Evolutionary conservation across 2,113 vertebrate genomes (phyloP).

Genomic region (Cebidichthys violaceus): DNA sequence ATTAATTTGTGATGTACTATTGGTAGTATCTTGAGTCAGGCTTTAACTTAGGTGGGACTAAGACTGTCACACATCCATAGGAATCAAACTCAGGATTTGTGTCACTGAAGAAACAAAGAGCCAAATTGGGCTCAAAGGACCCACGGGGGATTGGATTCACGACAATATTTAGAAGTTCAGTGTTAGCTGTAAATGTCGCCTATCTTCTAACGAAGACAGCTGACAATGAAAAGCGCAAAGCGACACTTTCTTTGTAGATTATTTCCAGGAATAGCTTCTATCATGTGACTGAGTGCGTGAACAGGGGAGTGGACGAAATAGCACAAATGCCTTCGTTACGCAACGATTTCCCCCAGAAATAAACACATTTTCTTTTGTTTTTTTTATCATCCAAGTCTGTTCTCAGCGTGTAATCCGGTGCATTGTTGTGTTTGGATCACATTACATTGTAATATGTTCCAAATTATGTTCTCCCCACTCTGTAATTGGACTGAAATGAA

Average conservation of each 20-base stretch:
- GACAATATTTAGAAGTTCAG: not conserved
- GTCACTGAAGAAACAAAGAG: too few relatives aligned
- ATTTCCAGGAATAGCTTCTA: not conserved
- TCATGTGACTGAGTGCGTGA: not conserved
- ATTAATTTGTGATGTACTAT: not conserved
- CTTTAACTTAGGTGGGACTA: not conserved
- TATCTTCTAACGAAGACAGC: not conserved
- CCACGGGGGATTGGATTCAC: not conserved
- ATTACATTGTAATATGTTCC: not conserved
- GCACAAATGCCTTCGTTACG: not conserved
- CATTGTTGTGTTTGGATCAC: slow-evolving; percentile 2
- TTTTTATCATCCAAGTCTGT: not conserved
- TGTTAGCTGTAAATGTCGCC: not conserved
- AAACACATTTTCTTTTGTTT: not conserved
- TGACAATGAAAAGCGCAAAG: not conserved
- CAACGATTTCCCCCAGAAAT: not conserved
- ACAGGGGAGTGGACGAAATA: not conserved
- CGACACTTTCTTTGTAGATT: not conserved
- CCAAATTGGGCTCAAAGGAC: not conserved
- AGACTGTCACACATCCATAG: not conserved
- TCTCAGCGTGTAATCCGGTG: not conserved
- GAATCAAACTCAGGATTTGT: too few relatives aligned
- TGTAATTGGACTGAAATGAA: slow-evolving; percentile 21
- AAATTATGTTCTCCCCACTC: slow-evolving; percentile 4
- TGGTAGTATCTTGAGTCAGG: not conserved